Percentiles rank a stretch among this genome's conserved stretches.
phyloP scores from a whole-genome alignment of 2,888 invertebrate species.

The Dascillus cervinus region DNA sequence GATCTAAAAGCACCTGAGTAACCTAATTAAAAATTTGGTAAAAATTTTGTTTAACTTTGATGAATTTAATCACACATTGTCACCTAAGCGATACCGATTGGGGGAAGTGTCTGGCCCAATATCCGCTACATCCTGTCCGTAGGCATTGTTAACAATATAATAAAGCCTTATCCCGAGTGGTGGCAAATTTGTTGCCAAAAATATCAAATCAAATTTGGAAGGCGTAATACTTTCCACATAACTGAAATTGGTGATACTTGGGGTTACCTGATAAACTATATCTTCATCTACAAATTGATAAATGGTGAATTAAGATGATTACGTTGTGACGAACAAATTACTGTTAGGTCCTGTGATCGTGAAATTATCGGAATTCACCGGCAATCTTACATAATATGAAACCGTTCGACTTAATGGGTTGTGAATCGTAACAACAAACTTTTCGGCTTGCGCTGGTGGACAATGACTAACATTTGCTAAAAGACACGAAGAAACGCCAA shows the following conservation, averaged over 20 bases:
- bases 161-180: constrained; percentile 59
- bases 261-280: constrained; percentile 15
- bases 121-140: not conserved
- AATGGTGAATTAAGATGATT: not conserved
- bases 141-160: constrained; percentile 36
- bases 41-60: too few relatives aligned
- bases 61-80: too few relatives aligned
- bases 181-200: constrained; percentile 57
- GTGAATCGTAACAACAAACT: constrained; percentile 53
- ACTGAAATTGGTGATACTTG: constrained; percentile 14
- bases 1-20: constrained; percentile 40
- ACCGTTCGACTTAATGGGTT: constrained; percentile 53
- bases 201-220: constrained; percentile 53
- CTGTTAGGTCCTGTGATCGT: constrained; percentile 14
- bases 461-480: constrained; percentile 57
- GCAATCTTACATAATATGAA: constrained; percentile 47
- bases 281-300: constrained; percentile 7
- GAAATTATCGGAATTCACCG: constrained; percentile 36
- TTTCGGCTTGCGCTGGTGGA: constrained; percentile 42
- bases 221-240: constrained; percentile 11
- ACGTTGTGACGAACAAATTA: not conserved
- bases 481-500: constrained; percentile 45
- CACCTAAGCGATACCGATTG: constrained; percentile 5
- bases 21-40: constrained; percentile 2
- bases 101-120: not conserved